Conservation (phyloP, 2,797 vertebrate species). For the Poecilia wingei region DNA sequence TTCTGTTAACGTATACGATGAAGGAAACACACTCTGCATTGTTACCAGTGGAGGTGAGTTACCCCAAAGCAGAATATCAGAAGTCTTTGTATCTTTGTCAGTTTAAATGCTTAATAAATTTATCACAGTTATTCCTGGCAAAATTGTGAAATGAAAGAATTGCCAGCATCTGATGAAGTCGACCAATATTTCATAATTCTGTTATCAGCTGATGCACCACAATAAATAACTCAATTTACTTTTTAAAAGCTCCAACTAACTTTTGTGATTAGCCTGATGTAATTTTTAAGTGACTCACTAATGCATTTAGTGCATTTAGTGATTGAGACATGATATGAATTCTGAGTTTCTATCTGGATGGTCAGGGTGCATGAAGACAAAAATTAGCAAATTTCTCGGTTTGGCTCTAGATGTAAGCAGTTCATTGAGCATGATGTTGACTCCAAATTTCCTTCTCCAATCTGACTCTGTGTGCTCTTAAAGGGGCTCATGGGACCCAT, state of each 20-base stretch:
- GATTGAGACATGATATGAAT: not conserved
- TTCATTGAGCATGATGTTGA: not conserved
- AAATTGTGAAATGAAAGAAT: not conserved
- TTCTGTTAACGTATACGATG: conserved; percentile 95
- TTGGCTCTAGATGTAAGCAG: not conserved
- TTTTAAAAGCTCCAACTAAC: not conserved
- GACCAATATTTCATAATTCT: not conserved
- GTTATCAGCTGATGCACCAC: not conserved
- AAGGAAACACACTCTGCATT: conserved; percentile 95
- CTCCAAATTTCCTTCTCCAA: not conserved
- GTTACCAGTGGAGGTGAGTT: conserved; percentile 95
- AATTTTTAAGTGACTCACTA: not conserved
- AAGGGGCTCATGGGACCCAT: conserved; percentile 97
- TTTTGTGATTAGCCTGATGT: not conserved
- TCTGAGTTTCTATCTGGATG: not conserved
- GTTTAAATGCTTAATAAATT: not conserved
- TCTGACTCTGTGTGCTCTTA: conserved; percentile 25
- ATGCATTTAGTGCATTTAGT: not conserved
- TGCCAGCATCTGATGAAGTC: not conserved
- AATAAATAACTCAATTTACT: not conserved
- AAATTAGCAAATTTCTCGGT: not conserved
- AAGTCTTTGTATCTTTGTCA: not conserved
- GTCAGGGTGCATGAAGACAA: not conserved
- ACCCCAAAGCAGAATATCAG: not conserved
- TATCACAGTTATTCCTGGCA: not conserved